Base-by-base conservation (phyloP, 2,888 invertebrate genomes). In the Theretra japonica region DNA sequence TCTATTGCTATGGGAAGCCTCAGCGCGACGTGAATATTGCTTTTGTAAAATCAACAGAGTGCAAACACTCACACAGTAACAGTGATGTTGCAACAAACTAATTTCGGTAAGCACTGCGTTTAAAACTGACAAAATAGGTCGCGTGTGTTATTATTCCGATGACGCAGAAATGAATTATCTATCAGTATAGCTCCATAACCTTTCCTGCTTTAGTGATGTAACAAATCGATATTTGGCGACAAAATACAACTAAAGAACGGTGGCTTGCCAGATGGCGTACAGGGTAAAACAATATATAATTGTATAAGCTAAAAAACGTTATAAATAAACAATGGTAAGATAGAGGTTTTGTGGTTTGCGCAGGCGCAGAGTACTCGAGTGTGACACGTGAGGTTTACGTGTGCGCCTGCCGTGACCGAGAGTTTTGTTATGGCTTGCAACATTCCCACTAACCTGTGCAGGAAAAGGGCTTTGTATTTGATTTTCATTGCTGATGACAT, bases 401-500 rank as follows among this genome's bases (percentile, higher is more conserved):
- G 86, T 75, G 78, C 88, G 81, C 70, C 79, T 81, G 88, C 86
- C 88, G 88, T 91, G 88, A 91, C 92, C 75, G 82, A 80, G 80
- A 84, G 82, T 85, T 88, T 86, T 86, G 86, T 87, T 86, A 84
- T 84, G 83, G 83, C 71, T 83, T 83, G 82, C 81, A 80, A 79
- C 82, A 84, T 76, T 25, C 65, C 41, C 62, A 41, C 41, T 41
- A 65, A 65, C 48, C 65, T 65, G 23, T 41, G 41, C 21, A 62
- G 62, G 41, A 23, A 65, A 65, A 65, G 41, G 48, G 60, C 17
- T 7, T 48, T 17, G 19, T 28, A 23, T 65, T 48, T 17, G 41
- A 15, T 48, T 23, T n/a, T 23, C n/a, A 33, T 19, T 19, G 41
- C 62, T 25, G 23, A 5, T 23, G 62, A 7, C 48, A 33, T 60